Percentiles rank a stretch among this genome's conserved stretches.
These are phyloP conservation scores for Drosophila mimica DNA, from an alignment of 2,888 invertebrate species.

Conservation along the genomic window DNA sequence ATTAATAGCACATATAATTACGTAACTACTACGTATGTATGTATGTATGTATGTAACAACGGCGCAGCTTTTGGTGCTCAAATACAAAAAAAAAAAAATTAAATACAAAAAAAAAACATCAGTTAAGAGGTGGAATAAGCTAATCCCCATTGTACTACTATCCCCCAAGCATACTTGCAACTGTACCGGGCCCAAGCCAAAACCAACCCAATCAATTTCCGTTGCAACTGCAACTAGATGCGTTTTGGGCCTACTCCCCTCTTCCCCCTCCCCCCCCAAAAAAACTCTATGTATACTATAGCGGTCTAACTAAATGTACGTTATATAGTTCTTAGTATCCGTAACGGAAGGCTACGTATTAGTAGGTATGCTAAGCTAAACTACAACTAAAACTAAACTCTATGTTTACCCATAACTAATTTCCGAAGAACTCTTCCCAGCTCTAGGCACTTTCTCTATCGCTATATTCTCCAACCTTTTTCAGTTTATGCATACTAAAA, in stretches of 20 bases:
- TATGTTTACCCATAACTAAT: conserved; percentile 53
- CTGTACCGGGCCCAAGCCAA: conserved; percentile 38
- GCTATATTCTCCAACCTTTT: conserved; percentile 52
- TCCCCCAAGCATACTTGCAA: conserved; percentile 40
- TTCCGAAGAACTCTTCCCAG: conserved; percentile 53
- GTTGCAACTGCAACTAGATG: conserved; percentile 11
- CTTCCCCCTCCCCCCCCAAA: not conserved
- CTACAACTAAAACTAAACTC: conserved; percentile 47
- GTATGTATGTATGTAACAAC: conserved; percentile 52
- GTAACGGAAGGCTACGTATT: conserved; percentile 62
- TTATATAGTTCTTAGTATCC: conserved; percentile 74
- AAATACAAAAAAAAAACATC: conserved; percentile 17
- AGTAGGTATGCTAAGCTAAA: conserved; percentile 62
- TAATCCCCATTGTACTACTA: conserved; percentile 45
- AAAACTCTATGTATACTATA: conserved; percentile 65
- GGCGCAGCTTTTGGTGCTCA: conserved; percentile 73
- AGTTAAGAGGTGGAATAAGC: conserved; percentile 44
- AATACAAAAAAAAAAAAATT: not conserved
- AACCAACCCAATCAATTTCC: conserved; percentile 9
- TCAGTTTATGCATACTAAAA: conserved; percentile 73
- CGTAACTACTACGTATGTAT: conserved; percentile 40
- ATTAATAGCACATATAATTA: conserved; percentile 32
- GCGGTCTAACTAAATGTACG: conserved; percentile 68
- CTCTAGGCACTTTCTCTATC: conserved; percentile 52
- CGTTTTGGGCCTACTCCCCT: conserved; percentile 12